Conservation (phyloP, 2,113 vertebrate genomes). For the Chaetura pelagica region DNA sequence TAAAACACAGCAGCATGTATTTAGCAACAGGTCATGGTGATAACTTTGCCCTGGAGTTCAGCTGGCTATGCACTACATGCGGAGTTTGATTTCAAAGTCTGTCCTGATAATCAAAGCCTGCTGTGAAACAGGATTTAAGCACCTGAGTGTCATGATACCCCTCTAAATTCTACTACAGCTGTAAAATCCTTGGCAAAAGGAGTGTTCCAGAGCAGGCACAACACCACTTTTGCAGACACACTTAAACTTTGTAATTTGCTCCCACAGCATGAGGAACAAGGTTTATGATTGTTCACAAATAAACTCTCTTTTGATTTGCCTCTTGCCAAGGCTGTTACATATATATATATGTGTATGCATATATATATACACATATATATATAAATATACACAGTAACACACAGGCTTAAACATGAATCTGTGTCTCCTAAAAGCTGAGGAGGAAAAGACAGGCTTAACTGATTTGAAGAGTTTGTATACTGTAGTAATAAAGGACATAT, state of each 20-base stretch:
- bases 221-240: background rate
- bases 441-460: background rate
- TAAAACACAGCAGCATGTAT: conserved; percentile 17
- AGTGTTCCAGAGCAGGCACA: background rate
- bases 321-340: background rate
- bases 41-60: conserved; percentile 53
- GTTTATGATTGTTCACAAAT: background rate
- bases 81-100: conserved; percentile 68
- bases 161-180: background rate
- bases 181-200: background rate
- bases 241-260: background rate
- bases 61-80: background rate
- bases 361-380: no score
- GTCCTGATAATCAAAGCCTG: conserved; percentile 9
- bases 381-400: background rate
- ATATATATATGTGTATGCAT: background rate
- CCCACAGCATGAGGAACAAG: background rate
- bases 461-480: background rate
- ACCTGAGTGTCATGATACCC: background rate
- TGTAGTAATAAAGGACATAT: background rate
- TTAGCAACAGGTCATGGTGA: conserved; percentile 57
- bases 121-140: background rate
- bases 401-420: background rate
- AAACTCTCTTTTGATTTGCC: background rate
- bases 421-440: background rate